Percentiles rank a stretch among this genome's conserved stretches.
Conservation (phyloP, 2,113 vertebrate species). For the Ramphastos sulfuratus region DNA sequence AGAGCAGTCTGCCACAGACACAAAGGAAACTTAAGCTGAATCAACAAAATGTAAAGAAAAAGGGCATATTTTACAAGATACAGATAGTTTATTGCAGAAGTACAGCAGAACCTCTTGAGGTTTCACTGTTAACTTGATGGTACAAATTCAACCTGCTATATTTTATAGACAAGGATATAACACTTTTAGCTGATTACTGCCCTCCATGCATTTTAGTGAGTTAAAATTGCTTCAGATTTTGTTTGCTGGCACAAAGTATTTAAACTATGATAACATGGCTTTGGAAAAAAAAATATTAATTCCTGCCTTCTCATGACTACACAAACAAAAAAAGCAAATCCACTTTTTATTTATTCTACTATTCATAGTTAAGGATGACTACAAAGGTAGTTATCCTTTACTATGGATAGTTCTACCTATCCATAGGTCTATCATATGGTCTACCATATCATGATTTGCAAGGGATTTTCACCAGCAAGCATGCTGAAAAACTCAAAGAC, state of each 20-base stretch:
- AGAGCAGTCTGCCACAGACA: neutral
- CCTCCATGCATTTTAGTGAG: neutral
- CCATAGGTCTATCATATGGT: no score
- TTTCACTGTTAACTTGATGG: neutral
- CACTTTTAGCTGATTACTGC: neutral
- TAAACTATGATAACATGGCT: neutral
- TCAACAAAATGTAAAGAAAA: neutral
- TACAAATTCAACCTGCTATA: neutral
- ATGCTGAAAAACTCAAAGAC: neutral
- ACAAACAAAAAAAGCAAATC: neutral
- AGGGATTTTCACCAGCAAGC: neutral
- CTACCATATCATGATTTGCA: neutral
- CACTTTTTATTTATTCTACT: neutral
- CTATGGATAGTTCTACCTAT: no score
- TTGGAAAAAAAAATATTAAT: neutral
- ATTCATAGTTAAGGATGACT: neutral
- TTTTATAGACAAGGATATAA: neutral
- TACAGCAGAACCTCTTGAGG: neutral
- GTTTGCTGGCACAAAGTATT: neutral
- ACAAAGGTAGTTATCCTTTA: neutral
- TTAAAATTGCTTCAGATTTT: neutral
- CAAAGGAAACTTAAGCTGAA: neutral
- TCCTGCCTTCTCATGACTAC: neutral
- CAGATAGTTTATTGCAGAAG: neutral
- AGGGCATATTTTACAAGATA: neutral